Conservation (phyloP, 2,797 vertebrate species). For the Silurus lanzhouensis region DNA sequence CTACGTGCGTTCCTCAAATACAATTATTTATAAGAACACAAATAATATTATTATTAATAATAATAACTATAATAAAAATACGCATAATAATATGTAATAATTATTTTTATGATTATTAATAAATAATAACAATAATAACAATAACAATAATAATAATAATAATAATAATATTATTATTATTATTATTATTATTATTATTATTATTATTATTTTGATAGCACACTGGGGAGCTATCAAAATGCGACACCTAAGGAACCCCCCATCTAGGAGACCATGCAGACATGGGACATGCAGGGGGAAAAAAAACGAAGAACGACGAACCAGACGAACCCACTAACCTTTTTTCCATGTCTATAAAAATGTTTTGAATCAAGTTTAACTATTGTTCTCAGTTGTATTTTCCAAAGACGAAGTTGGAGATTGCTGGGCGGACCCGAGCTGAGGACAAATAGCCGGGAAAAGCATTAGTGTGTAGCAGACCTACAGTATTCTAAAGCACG, state of each 20-base stretch:
- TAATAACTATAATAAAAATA: neutral
- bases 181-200: too few species aligned
- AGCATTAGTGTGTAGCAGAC: neutral
- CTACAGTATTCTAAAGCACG: constrained; percentile 12
- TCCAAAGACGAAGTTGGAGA: neutral
- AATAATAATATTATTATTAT: neutral
- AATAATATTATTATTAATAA: neutral
- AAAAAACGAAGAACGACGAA: neutral
- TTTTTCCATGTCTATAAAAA: neutral
- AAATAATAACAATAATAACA: neutral
- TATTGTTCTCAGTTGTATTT: constrained; percentile 4
- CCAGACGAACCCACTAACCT: neutral
- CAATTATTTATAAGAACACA: neutral
- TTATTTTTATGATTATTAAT: too few species aligned
- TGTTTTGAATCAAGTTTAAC: constrained; percentile 20
- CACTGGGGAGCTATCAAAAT: too few species aligned
- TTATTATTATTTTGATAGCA: too few species aligned
- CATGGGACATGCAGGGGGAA: neutral
- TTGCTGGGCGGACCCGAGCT: neutral
- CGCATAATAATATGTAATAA: neutral
- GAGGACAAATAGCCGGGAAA: neutral
- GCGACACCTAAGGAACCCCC: too few species aligned
- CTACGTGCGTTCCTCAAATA: neutral
- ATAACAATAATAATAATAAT: constrained; percentile 4
- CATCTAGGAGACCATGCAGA: too few species aligned